phyloP scores from a whole-genome alignment of 1,140 invertebrate species.

The Zaprionus africanus region DNA sequence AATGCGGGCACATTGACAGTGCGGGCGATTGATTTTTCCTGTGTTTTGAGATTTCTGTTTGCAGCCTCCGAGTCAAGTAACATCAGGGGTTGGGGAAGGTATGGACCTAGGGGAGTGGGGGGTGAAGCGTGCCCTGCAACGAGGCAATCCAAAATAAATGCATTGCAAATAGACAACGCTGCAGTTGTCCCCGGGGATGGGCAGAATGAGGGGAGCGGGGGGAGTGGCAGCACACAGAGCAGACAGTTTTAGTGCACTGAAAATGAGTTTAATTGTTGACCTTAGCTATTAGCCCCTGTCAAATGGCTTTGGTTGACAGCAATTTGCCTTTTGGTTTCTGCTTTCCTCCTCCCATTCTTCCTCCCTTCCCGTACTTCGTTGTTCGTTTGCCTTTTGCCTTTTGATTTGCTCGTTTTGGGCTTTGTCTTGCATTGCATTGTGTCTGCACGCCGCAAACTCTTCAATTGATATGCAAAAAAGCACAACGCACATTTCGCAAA shows the following conservation, averaged over 20 bases:
- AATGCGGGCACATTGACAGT: slow-evolving; percentile 80
- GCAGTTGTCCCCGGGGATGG: slow-evolving; percentile 54
- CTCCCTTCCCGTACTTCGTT: neutral
- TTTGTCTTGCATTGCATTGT: slow-evolving; percentile 35
- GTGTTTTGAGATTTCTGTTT: slow-evolving; percentile 57
- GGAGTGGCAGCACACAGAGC: neutral
- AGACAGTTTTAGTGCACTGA: slow-evolving; percentile 53
- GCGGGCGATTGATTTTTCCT: slow-evolving; percentile 81
- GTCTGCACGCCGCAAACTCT: slow-evolving; percentile 23
- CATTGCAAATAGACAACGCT: slow-evolving; percentile 68
- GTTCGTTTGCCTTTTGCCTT: neutral
- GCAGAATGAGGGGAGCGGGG: neutral
- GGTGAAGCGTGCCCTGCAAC: slow-evolving; percentile 14
- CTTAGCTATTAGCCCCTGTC: slow-evolving; percentile 80
- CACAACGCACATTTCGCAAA: slow-evolving; percentile 53
- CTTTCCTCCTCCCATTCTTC: neutral
- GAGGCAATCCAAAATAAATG: slow-evolving; percentile 76
- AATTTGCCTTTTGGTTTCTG: slow-evolving; percentile 36
- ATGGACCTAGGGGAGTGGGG: slow-evolving; percentile 10
- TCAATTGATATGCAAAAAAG: slow-evolving; percentile 51
- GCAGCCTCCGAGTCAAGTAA: slow-evolving; percentile 45
- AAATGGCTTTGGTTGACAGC: slow-evolving; percentile 56
- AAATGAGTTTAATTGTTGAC: slow-evolving; percentile 81
- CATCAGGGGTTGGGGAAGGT: neutral
- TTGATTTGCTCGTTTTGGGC: slow-evolving; percentile 15